Base-by-base conservation (phyloP, 2,113 vertebrate genomes). In the Scartelaos histophorus region DNA sequence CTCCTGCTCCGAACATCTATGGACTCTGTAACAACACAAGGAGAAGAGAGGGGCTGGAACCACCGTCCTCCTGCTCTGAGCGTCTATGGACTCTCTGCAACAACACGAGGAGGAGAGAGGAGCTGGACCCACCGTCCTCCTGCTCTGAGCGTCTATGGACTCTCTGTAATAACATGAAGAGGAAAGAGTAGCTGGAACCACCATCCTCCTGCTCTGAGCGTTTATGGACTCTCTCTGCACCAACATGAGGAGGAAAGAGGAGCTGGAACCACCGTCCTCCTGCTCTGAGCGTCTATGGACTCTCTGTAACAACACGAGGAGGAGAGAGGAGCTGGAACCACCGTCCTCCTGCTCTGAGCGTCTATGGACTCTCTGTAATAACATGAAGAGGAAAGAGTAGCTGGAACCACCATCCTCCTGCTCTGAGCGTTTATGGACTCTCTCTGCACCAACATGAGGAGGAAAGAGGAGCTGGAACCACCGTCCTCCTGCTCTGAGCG, bases 21-120 rank as follows among this genome's bases (percentile, higher is more conserved):
- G 38, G 38, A 43, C 7, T 43, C 38, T 10, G 7, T 43, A 65
- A 49, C 64, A 73, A 87, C 75, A 82, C 79, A 80, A 67, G 57
- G 67, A 74, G 78, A 67, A 69, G 68, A 76, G 54, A 25, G 54
- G 70, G 74, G 46, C 77, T 67, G 58, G 21, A 29, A 38, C 21
- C 54, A 56, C n/a, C 16, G 12, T 13, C 9, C 54, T 24, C 47
- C 7, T 5, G 47, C 16, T 51, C 47, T 51, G 15, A 1, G 12
- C 12, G 7, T 43, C 10, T 43, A 43, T 43, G 38, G 38, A 43
- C 7, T 43, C 38, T 10, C 38, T 43, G 10, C n/a, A 65, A 49
- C 64, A 73, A 87, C 75, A 82, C 79, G 81, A 67, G 57, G 67
- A 74, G 78, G 69, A 69, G 68, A 76, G 54, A 25, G 54, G 70